A percentile compares a stretch with the other conserved stretches of the same genome.
Conservation (phyloP, 23 tunicate species). For the Trididemnum clinides region DNA sequence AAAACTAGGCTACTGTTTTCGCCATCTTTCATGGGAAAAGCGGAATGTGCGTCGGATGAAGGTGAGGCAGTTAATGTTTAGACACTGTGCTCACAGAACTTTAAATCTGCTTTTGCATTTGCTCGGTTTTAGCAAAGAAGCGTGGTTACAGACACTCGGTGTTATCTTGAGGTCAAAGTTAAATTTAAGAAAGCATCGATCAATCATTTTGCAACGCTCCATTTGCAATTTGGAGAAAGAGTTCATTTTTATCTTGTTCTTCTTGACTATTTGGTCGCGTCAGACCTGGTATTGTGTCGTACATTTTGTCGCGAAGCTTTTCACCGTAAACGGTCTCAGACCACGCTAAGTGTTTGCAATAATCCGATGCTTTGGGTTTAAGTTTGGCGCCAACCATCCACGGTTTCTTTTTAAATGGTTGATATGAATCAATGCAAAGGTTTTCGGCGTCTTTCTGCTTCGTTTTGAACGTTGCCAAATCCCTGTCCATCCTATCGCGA, state of each 20-base stretch:
- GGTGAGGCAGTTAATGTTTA: too few relatives aligned
- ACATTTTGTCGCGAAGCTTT: constrained; percentile 93
- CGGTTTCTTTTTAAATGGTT: constrained; percentile 98
- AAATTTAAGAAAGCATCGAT: background rate
- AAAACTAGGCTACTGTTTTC: too few relatives aligned
- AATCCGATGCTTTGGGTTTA: constrained; percentile 79
- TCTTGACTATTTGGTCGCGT: constrained; percentile 48
- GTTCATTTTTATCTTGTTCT: constrained; percentile 33
- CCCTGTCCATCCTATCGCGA: constrained; percentile 62
- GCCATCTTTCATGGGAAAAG: too few relatives aligned
- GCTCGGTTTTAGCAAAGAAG: background rate
- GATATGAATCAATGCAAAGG: constrained; percentile 87
- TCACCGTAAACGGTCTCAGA: constrained; percentile 99
- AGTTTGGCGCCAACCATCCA: constrained; percentile 99
- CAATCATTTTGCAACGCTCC: constrained; percentile 82
- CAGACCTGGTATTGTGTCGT: constrained; percentile 66
- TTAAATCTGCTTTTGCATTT: background rate
- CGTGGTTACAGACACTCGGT: background rate
- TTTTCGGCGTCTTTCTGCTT: constrained; percentile 96
- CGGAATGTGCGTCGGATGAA: too few relatives aligned
- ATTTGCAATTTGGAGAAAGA: constrained; percentile 80
- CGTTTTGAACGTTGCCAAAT: constrained; percentile 68
- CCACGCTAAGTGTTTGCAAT: constrained; percentile 93
- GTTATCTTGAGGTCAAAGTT: background rate
- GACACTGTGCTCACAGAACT: too few relatives aligned